Percentiles rank a stretch among this genome's conserved stretches.
phyloP scores from a whole-genome alignment of 2,888 invertebrate species.

The Sicus ferrugineus region DNA sequence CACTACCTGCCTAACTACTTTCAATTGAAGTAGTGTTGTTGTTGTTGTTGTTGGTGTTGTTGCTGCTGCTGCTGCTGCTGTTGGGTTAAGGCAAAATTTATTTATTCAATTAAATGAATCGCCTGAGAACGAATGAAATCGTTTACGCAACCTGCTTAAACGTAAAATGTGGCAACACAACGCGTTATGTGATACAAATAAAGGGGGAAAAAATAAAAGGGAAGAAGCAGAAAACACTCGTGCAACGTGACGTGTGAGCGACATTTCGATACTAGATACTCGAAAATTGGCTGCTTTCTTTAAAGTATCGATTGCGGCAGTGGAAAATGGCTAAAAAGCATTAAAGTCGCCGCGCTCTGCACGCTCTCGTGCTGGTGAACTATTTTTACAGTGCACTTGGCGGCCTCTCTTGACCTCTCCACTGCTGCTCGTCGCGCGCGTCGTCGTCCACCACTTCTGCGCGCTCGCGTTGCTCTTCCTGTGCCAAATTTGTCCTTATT shows the following conservation, averaged over 20 bases:
- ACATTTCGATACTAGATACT: constrained; percentile 18
- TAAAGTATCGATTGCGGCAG: constrained; percentile 15
- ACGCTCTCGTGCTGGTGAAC: constrained; percentile 6
- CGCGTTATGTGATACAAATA: background rate
- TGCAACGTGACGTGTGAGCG: constrained; percentile 28
- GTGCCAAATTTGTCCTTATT: constrained; percentile 24
- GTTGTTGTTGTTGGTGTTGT: constrained; percentile 8
- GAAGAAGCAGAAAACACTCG: background rate
- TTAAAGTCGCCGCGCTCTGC: constrained; percentile 6
- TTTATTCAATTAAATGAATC: constrained; percentile 35
- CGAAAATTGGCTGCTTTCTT: background rate
- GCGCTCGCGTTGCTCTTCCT: constrained; percentile 2
- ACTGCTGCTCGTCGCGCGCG: background rate
- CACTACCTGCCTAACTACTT: background rate
- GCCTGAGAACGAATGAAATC: constrained; percentile 17
- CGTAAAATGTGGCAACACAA: background rate
- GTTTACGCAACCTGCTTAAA: background rate
- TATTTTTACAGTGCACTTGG: background rate
- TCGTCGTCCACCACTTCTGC: background rate
- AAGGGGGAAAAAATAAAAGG: background rate
- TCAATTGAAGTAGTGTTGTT: constrained; percentile 39
- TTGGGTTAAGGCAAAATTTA: constrained; percentile 1
- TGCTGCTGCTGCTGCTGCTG: constrained; percentile 4
- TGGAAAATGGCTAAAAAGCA: constrained; percentile 18
- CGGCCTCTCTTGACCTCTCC: background rate